Percentiles rank a stretch among this genome's conserved stretches.
Conservation (phyloP, 2,888 invertebrate genomes). For the Polydrusus cervinus region DNA sequence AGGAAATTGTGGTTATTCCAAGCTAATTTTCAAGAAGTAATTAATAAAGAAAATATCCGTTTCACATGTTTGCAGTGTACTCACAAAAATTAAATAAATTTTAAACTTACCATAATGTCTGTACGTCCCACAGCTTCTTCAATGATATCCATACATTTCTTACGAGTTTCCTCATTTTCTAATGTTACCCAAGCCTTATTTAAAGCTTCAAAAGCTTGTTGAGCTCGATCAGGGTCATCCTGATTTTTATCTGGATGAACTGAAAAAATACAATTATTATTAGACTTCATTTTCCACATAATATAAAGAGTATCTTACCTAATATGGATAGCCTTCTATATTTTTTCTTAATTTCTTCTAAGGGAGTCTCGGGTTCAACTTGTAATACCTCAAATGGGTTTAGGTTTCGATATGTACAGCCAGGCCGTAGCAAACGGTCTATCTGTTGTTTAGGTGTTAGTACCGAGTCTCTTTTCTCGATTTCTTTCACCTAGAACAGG, state of each 20-base stretch:
- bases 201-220: slow-evolving; percentile 93
- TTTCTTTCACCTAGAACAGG: slow-evolving; percentile 91
- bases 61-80: slow-evolving; percentile 22
- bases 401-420: slow-evolving; percentile 98
- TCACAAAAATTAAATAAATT: not conserved
- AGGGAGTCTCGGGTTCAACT: slow-evolving; percentile 89
- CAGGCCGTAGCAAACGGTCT: slow-evolving; percentile 94
- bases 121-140: slow-evolving; percentile 97
- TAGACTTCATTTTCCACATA: not conserved
- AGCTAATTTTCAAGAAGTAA: too few relatives aligned
- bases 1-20: too few relatives aligned
- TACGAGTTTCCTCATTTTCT: slow-evolving; percentile 94
- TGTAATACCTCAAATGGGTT: slow-evolving; percentile 96
- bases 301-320: slow-evolving; percentile 41
- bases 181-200: slow-evolving; percentile 96
- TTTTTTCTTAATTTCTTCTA: slow-evolving; percentile 97
- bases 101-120: slow-evolving; percentile 85
- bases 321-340: slow-evolving; percentile 94
- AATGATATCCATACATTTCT: slow-evolving; percentile 95
- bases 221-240: slow-evolving; percentile 95
- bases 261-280: slow-evolving; percentile 16
- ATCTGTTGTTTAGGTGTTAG: slow-evolving; percentile 98
- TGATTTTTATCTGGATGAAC: slow-evolving; percentile 99
- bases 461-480: slow-evolving; percentile 97
- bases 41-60: too few relatives aligned